Evolutionary conservation across 2,113 vertebrate genomes (phyloP).

Genomic region (Lota lota): DNA sequence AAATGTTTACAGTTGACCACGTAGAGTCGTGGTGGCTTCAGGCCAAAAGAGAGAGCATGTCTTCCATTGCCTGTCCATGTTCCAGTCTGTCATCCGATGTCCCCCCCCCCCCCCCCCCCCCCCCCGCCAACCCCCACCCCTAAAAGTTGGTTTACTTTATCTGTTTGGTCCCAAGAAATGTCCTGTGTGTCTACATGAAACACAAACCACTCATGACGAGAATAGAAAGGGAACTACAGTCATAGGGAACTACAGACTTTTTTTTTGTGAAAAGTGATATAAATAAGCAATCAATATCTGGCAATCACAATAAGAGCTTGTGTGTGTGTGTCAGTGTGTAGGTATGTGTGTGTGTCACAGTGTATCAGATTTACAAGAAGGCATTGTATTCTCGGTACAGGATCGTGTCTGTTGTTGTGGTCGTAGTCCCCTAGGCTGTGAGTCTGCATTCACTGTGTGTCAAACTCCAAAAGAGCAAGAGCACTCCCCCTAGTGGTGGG

Average conservation of each 20-base stretch:
- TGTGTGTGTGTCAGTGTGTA: constrained; percentile 15
- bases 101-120: neutral
- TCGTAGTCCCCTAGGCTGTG: constrained; percentile 13
- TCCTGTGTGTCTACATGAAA: constrained; percentile 22
- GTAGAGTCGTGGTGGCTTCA: constrained; percentile 50
- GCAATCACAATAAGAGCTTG: neutral
- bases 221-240: constrained; percentile 21
- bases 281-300: constrained; percentile 14
- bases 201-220: constrained; percentile 30
- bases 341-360: constrained; percentile 46
- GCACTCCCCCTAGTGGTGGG: constrained; percentile 48
- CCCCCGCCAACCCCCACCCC: neutral
- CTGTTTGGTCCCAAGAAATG: constrained; percentile 48
- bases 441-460: constrained; percentile 28
- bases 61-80: constrained; percentile 24
- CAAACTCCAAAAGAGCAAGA: constrained; percentile 35
- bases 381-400: constrained; percentile 5
- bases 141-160: constrained; percentile 30
- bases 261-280: constrained; percentile 29
- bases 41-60: constrained; percentile 38
- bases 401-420: constrained; percentile 9
- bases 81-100: constrained; percentile 6
- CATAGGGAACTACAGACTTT: constrained; percentile 10
- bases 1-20: constrained; percentile 28
- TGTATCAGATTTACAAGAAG: constrained; percentile 47